Conservation (phyloP, 2,888 invertebrate genomes). For the Drosophila antonietae region DNA sequence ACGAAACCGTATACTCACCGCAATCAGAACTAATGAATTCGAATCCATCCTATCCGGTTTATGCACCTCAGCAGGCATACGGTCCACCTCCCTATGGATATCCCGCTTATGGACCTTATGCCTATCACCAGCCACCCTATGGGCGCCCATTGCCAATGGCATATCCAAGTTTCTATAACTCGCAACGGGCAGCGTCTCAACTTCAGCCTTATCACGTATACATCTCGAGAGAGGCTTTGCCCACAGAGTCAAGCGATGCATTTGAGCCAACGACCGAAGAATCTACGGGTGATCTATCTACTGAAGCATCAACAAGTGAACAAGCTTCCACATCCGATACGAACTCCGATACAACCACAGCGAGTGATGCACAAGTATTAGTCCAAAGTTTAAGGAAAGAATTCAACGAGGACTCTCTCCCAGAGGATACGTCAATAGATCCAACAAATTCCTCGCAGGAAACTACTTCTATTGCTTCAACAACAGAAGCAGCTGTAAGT, state of each 20-base stretch:
- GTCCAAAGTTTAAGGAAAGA: neutral
- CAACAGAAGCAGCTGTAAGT: slow-evolving; percentile 1
- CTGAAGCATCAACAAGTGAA: neutral
- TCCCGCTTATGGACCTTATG: slow-evolving; percentile 14
- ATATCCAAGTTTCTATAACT: neutral
- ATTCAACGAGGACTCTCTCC: neutral
- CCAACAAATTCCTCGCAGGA: neutral
- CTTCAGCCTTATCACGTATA: slow-evolving; percentile 8
- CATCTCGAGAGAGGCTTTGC: slow-evolving; percentile 29
- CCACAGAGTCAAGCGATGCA: slow-evolving; percentile 24
- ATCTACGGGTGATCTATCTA: neutral
- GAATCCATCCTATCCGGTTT: neutral
- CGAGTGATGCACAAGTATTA: neutral
- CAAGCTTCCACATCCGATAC: too few relatives aligned
- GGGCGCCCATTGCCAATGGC: neutral
- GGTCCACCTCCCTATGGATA: slow-evolving; percentile 2
- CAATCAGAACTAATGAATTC: neutral
- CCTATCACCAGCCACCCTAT: slow-evolving; percentile 6
- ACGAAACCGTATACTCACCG: neutral
- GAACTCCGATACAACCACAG: neutral
- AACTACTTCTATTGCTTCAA: neutral
- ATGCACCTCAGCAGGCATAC: slow-evolving; percentile 6
- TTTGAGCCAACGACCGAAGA: neutral
- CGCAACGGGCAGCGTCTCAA: neutral
- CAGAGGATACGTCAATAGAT: neutral